These are phyloP conservation scores for Hyphantria cunea DNA, from an alignment of 1,140 invertebrate genomes.

Conservation along the genomic window DNA sequence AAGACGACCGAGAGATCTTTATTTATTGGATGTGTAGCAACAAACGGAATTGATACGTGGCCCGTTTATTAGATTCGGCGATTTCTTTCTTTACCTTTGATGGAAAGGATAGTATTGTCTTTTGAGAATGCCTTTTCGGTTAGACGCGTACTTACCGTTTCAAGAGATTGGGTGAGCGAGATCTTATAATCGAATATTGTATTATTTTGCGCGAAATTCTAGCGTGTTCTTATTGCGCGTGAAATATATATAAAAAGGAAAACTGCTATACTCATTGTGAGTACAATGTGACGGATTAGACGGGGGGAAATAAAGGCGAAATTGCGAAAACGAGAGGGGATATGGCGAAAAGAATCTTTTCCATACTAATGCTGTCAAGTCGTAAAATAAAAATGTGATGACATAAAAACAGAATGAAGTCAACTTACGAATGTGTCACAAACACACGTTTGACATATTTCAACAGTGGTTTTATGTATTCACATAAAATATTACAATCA, in stretches of 20 bases:
- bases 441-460: conserved; percentile 49
- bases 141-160: conserved; percentile 56
- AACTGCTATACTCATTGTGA: conserved; percentile 11
- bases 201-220: conserved; percentile 27
- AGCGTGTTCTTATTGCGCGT: conserved; percentile 31
- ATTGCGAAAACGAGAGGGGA: conserved; percentile 9
- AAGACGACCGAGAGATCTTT: conserved; percentile 45
- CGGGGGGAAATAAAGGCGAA: conserved; percentile 18
- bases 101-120: conserved; percentile 68
- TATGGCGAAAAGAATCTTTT: conserved; percentile 9
- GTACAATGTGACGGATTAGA: conserved; percentile 15
- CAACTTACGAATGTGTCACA: conserved; percentile 41
- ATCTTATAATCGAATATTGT: conserved; percentile 49
- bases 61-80: conserved; percentile 76
- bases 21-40: conserved; percentile 54
- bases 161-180: conserved; percentile 36
- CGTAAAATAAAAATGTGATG: conserved; percentile 30
- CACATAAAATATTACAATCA: conserved; percentile 54
- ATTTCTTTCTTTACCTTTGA: conserved; percentile 77
- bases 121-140: conserved; percentile 54
- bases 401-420: conserved; percentile 37
- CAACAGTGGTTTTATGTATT: conserved; percentile 50
- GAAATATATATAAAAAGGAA: conserved; percentile 26
- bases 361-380: conserved; percentile 30
- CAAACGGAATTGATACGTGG: conserved; percentile 72